Percentiles rank a stretch among this genome's conserved stretches.
Evolutionary conservation across 1,140 invertebrate genomes (phyloP).

Genomic region (Brachionus koreanus): DNA sequence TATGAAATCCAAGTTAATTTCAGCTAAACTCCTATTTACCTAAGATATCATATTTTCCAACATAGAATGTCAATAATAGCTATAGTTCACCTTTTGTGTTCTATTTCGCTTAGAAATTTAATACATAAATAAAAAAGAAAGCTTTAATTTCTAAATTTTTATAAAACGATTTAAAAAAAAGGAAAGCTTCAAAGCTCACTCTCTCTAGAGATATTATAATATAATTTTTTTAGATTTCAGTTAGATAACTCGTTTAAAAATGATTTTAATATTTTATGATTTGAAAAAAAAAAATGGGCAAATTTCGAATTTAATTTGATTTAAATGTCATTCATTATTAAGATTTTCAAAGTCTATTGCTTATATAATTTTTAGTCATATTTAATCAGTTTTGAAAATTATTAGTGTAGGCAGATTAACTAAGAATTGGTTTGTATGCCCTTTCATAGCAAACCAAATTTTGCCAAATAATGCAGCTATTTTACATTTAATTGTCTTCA

Average conservation of each 20-base stretch:
- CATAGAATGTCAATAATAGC: conserved; percentile 20
- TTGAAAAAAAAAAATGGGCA: background rate
- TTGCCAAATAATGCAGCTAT: background rate
- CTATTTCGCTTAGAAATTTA: conserved; percentile 1
- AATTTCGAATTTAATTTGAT: background rate
- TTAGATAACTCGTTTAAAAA: conserved; percentile 15
- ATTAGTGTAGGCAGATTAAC: background rate
- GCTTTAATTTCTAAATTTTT: conserved; percentile 11
- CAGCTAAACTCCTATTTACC: conserved; percentile 12
- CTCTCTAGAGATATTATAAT: background rate
- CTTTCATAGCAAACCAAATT: background rate
- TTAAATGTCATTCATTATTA: background rate
- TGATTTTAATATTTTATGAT: background rate
- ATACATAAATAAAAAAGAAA: conserved; percentile 18
- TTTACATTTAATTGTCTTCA: background rate
- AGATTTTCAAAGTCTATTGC: background rate
- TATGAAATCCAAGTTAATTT: conserved; percentile 29
- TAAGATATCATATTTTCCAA: conserved; percentile 30
- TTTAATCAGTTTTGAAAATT: background rate
- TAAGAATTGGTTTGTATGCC: background rate
- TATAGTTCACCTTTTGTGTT: conserved; percentile 26
- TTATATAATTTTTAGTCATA: background rate
- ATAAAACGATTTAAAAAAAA: background rate
- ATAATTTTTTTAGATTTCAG: background rate
- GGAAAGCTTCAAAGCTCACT: background rate